Evolutionary conservation across 2,113 vertebrate species (phyloP), one percentile per base, ranked within the genome.

Genomic region (Amphiprion percula): DNA sequence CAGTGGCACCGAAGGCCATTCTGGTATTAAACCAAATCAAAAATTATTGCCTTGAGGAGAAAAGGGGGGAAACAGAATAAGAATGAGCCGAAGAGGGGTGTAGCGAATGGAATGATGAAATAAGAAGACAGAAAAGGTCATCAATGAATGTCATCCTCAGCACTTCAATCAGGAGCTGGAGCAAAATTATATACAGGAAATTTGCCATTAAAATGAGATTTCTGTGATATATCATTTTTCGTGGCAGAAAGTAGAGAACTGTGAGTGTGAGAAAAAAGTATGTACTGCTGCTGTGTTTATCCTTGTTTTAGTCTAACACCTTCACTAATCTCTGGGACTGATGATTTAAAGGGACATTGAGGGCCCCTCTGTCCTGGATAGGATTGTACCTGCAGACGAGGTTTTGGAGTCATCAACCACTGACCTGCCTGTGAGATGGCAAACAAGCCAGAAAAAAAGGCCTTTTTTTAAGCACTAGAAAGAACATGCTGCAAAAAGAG

Each of bases 81-180:
- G 60, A 79, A 61, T 23, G 54, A 66, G 60, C 65, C 54, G 30
- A 78, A n/a, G 33, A 62, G 21, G 44, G 61, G 47, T 75, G 39
- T 55, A 23, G 26, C 28, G 46, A 59, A 53, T 24, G 21, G 52
- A 69, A 68, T 79, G 56, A 80, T 80, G 74, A 80, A 83, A 75
- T 50, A 71, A 75, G 47, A 68, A 30, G 71, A 76, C 26, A 55
- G 74, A 77, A 84, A 84, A 84, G 75, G 82, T 82, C 77, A 80
- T 75, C 76, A 33, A 3, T 54, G 66, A 74, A 74, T 74, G 73
- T 85, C 68, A 74, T 60, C 61, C 10, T 56, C 19, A 19, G 55
- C 56, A 60, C 41, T 66, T 65, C 64, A 77, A 23, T 84, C 53
- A 78, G 66, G 59, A 55, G 53, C 50, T 17, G 5, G 9, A 41